Conservation (phyloP, 2,888 invertebrate genomes). For the Sphinx pinastri region DNA sequence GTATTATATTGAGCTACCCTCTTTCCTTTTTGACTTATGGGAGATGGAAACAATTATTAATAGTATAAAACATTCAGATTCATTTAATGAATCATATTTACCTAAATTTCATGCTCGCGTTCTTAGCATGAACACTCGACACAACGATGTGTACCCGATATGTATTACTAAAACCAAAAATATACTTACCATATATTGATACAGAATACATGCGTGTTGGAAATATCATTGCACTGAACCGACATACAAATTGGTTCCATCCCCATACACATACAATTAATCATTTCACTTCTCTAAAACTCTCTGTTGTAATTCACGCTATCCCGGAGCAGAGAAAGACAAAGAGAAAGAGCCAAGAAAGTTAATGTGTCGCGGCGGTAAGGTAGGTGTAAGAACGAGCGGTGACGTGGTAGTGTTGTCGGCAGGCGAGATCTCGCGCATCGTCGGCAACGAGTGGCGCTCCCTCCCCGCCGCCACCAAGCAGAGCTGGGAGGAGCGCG, state of each 20-base stretch:
- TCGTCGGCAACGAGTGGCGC: slow-evolving; percentile 95
- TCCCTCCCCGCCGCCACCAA: slow-evolving; percentile 94
- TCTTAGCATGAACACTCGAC: too few species aligned
- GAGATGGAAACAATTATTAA: too few species aligned
- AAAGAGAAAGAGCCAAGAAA: slow-evolving; percentile 41
- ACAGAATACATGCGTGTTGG: too few species aligned
- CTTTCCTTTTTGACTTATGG: too few species aligned
- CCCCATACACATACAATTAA: neutral
- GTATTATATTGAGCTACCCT: too few species aligned
- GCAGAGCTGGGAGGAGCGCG: slow-evolving; percentile 97
- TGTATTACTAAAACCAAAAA: too few species aligned
- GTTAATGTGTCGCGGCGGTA: slow-evolving; percentile 36
- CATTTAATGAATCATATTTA: too few species aligned
- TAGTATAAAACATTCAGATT: too few species aligned
- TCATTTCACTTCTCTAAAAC: slow-evolving; percentile 10
- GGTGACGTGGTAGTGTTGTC: slow-evolving; percentile 33
- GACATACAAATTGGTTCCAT: neutral
- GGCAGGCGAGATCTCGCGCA: slow-evolving; percentile 86
- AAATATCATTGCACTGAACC: too few species aligned
- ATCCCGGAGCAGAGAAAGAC: slow-evolving; percentile 36
- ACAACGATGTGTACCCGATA: too few species aligned
- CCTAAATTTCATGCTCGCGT: too few species aligned
- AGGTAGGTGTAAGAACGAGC: slow-evolving; percentile 34
- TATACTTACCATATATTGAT: too few species aligned
- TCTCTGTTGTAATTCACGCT: slow-evolving; percentile 32